Percentiles rank a stretch among this genome's conserved stretches.
Conservation (phyloP, 92 coral and sea anemone species). For the Pocillopora grandis region DNA sequence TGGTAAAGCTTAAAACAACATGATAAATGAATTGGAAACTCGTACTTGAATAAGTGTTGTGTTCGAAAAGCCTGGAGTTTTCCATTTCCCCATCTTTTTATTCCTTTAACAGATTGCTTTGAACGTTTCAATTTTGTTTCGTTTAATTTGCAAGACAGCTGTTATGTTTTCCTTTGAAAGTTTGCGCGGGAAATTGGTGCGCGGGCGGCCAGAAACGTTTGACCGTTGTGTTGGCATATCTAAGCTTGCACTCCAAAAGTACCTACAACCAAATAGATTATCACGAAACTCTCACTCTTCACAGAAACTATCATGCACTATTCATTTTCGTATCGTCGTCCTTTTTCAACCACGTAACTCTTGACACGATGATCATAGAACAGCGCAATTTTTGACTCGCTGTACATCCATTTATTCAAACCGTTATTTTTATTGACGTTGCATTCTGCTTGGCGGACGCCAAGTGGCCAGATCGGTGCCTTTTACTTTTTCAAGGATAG, state of each 20-base stretch:
- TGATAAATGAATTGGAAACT: too few species aligned
- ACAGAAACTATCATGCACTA: background rate
- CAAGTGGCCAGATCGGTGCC: too few species aligned
- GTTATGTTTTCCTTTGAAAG: too few species aligned
- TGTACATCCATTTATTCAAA: too few species aligned
- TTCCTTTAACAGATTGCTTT: background rate
- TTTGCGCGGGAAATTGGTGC: too few species aligned
- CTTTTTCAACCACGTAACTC: background rate
- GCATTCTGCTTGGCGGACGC: background rate
- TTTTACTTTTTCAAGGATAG: too few species aligned
- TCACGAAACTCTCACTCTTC: background rate
- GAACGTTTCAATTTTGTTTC: background rate
- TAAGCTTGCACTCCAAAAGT: background rate
- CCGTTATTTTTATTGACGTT: background rate
- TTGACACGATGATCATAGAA: background rate
- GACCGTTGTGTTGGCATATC: background rate
- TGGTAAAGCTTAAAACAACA: too few species aligned
- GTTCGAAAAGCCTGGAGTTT: too few species aligned
- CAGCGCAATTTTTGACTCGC: too few species aligned
- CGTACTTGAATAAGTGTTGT: too few species aligned
- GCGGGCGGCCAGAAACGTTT: too few species aligned
- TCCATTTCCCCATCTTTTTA: background rate
- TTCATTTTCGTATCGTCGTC: background rate
- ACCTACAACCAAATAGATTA: background rate
- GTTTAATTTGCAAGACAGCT: too few species aligned